phyloP scores from a whole-genome alignment of 2,113 vertebrate species.

The Seriola dumerili region DNA sequence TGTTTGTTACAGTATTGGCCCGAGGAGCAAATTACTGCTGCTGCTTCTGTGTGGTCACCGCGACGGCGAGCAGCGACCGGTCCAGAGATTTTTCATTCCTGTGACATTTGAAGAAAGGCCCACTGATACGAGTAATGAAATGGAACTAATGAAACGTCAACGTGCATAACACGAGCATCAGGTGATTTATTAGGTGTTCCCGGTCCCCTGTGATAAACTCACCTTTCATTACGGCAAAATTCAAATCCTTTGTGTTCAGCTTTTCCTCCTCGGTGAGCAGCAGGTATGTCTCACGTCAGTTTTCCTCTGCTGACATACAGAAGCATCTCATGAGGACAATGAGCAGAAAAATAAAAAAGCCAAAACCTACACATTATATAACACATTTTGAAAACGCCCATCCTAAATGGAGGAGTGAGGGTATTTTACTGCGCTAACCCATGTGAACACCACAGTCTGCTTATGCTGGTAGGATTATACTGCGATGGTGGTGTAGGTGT shows the following conservation, averaged over 20 bases:
- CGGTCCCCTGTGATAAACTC: conserved; percentile 39
- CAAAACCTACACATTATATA: neutral
- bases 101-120: conserved; percentile 54
- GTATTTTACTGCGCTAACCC: neutral
- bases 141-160: conserved; percentile 67
- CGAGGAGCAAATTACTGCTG: conserved; percentile 1
- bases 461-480: neutral
- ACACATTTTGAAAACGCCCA: neutral
- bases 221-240: conserved; percentile 44
- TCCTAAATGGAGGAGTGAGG: neutral
- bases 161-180: conserved; percentile 40
- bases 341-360: neutral
- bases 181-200: conserved; percentile 63
- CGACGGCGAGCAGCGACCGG: neutral
- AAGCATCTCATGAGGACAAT: neutral
- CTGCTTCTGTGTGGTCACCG: conserved; percentile 28
- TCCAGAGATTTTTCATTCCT: conserved; percentile 37
- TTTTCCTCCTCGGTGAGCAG: conserved; percentile 4
- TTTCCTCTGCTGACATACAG: conserved; percentile 13
- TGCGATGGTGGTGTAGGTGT: neutral
- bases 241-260: conserved; percentile 33
- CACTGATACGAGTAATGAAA: conserved; percentile 63
- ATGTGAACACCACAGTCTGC: neutral
- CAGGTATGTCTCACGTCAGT: conserved; percentile 2
- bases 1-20: conserved; percentile 20